Evolutionary conservation across 2,797 vertebrate genomes (phyloP).

Genomic region (Oryzias sinensis): DNA sequence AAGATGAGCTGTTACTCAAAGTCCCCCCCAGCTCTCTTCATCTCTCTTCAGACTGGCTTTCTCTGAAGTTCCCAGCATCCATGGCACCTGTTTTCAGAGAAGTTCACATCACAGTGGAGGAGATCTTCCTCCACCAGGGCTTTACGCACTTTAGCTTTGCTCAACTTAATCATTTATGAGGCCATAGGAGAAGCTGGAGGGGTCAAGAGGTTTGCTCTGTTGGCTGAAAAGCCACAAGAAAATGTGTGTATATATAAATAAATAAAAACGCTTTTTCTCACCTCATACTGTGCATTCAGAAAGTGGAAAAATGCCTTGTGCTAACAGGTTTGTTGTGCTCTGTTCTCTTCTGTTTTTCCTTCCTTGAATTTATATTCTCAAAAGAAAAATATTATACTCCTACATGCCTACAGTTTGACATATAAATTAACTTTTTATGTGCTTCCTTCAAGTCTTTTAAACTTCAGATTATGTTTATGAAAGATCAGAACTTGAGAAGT

Average conservation of each 20-base stretch:
- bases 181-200: neutral
- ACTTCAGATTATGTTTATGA: no score
- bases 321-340: neutral
- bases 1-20: slow-evolving; percentile 68
- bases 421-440: no score
- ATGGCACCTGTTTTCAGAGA: slow-evolving; percentile 52
- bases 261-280: neutral
- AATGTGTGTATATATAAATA: neutral
- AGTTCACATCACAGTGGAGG: slow-evolving; percentile 14
- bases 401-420: no score
- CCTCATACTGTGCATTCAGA: neutral
- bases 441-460: no score
- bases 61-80: slow-evolving; percentile 50
- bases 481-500: no score
- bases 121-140: slow-evolving; percentile 1
- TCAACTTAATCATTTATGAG: slow-evolving; percentile 9
- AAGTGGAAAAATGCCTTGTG: no score
- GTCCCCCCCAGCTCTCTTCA: slow-evolving; percentile 52
- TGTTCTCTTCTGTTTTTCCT: neutral
- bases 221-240: neutral
- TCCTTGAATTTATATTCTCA: no score
- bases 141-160: slow-evolving; percentile 9
- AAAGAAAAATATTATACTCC: no score
- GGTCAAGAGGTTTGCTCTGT: neutral
- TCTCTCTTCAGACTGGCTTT: slow-evolving; percentile 40